These are phyloP conservation scores for Phaethon lepturus DNA, from an alignment of 2,113 vertebrate species.

Conservation along the genomic window DNA sequence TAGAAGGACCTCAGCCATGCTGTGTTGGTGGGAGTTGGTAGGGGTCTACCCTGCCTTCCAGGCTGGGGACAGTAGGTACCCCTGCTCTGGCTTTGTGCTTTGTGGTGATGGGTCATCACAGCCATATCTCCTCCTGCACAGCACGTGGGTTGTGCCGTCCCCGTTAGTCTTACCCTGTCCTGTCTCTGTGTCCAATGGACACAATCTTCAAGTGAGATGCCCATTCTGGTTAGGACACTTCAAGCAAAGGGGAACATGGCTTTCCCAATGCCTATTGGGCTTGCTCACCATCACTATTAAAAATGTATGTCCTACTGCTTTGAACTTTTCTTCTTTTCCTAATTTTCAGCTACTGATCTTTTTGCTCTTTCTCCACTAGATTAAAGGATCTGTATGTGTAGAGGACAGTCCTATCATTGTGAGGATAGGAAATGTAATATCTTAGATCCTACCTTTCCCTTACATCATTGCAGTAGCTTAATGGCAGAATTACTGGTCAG, in stretches of 20 bases:
- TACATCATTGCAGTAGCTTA: background rate
- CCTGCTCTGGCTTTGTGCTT: background rate
- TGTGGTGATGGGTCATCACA: background rate
- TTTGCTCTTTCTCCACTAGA: background rate
- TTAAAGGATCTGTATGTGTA: background rate
- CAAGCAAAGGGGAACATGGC: background rate
- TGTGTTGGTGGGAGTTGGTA: background rate
- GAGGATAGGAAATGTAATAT: background rate
- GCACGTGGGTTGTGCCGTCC: rapidly evolving
- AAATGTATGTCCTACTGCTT: background rate
- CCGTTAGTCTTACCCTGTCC: rapidly evolving
- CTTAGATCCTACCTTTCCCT: background rate
- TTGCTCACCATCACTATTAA: background rate
- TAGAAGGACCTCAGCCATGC: background rate
- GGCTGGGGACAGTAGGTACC: background rate
- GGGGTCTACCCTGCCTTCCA: background rate
- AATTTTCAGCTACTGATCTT: background rate
- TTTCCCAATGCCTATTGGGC: background rate
- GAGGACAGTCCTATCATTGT: background rate
- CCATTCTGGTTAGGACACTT: background rate
- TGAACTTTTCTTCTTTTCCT: background rate
- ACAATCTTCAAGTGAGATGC: background rate
- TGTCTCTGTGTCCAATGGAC: background rate
- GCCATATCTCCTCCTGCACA: background rate
- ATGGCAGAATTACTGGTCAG: background rate